A percentile compares a stretch with the other conserved stretches of the same genome.
These are phyloP conservation scores for Lomographa bimaculata DNA, from an alignment of 2,888 invertebrate species.

Conservation along the genomic window DNA sequence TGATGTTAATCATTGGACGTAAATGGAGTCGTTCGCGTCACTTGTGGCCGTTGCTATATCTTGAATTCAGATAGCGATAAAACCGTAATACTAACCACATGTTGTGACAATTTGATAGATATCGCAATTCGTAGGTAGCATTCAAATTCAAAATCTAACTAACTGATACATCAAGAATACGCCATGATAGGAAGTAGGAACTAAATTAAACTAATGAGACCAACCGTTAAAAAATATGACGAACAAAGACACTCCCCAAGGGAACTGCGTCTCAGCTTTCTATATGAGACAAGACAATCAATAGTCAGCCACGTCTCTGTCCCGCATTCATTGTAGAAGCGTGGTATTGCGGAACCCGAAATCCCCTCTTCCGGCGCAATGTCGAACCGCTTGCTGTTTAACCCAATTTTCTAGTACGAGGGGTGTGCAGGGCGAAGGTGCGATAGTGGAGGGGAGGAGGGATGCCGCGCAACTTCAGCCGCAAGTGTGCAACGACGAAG, in stretches of 20 bases:
- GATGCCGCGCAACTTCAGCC: slow-evolving; percentile 62
- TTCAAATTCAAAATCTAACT: too few relatives aligned
- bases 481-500: slow-evolving; percentile 71
- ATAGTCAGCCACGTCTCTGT: slow-evolving; percentile 79
- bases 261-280: slow-evolving; percentile 14
- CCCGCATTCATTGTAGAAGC: slow-evolving; percentile 77
- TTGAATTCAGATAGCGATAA: slow-evolving; percentile 2
- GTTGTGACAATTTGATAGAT: too few relatives aligned
- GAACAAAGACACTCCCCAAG: not conserved
- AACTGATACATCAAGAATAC: too few relatives aligned
- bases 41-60: not conserved
- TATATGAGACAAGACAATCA: slow-evolving; percentile 66
- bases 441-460: slow-evolving; percentile 41
- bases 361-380: slow-evolving; percentile 75
- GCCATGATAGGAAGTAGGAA: too few relatives aligned
- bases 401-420: slow-evolving; percentile 80
- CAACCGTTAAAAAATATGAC: too few relatives aligned
- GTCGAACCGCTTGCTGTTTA: slow-evolving; percentile 78
- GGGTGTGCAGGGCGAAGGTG: slow-evolving; percentile 62
- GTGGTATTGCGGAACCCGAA: slow-evolving; percentile 73
- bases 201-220: too few relatives aligned
- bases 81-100: not conserved
- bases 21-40: not conserved
- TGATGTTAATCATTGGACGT: slow-evolving; percentile 1
- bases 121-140: too few relatives aligned